These are phyloP conservation scores for Carpatolechia fugitivella DNA, from an alignment of 2,888 invertebrate genomes.

Conservation along the genomic window DNA sequence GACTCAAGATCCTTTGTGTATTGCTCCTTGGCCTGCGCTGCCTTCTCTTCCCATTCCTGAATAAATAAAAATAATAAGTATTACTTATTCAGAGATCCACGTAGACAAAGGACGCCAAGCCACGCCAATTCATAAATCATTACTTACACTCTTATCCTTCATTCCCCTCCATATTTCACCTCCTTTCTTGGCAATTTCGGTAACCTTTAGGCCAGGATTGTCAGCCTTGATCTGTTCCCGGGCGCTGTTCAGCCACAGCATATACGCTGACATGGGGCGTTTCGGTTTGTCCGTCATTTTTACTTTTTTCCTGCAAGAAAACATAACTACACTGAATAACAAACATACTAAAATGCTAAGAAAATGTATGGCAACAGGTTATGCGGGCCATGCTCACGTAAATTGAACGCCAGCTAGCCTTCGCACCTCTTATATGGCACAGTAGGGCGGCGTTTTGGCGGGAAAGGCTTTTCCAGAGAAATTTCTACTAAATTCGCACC, in stretches of 20 bases:
- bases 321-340: slow-evolving; percentile 27
- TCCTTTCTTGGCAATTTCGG: slow-evolving; percentile 96
- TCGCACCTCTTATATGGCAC: slow-evolving; percentile 45
- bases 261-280: slow-evolving; percentile 94
- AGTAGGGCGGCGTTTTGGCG: slow-evolving; percentile 75
- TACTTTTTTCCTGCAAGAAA: slow-evolving; percentile 73
- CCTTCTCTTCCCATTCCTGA: slow-evolving; percentile 95
- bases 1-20: slow-evolving; percentile 94
- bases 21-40: slow-evolving; percentile 91
- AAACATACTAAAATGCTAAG: slow-evolving; percentile 29
- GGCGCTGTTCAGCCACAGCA: slow-evolving; percentile 95
- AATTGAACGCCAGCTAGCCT: slow-evolving; percentile 41
- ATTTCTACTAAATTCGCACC: slow-evolving; percentile 25
- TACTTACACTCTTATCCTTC: slow-evolving; percentile 89
- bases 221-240: slow-evolving; percentile 93
- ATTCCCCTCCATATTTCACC: slow-evolving; percentile 97
- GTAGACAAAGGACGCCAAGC: slow-evolving; percentile 13
- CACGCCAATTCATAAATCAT: slow-evolving; percentile 10
- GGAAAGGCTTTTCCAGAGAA: slow-evolving; percentile 59
- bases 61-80: slow-evolving; percentile 24
- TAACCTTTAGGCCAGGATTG: slow-evolving; percentile 93
- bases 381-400: slow-evolving; percentile 44
- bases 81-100: slow-evolving; percentile 5
- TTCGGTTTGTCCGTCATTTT: slow-evolving; percentile 95
- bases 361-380: slow-evolving; percentile 51